phyloP scores from a whole-genome alignment of 1,140 invertebrate genomes.

The Nasonia vitripennis region DNA sequence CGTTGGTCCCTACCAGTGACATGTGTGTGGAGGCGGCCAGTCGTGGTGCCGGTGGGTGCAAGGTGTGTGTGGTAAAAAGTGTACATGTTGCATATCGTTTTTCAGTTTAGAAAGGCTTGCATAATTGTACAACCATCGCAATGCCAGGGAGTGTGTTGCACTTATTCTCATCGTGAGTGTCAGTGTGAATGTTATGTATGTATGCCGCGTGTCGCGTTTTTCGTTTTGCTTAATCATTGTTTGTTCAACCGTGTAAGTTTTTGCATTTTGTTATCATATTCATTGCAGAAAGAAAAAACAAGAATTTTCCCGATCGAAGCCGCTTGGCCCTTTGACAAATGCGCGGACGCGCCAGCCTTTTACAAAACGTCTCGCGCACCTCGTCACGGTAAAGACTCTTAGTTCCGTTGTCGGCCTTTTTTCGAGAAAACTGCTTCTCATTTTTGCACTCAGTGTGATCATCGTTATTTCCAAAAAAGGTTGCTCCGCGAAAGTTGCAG shows the following conservation, averaged over 20 bases:
- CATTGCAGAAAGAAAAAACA: constrained; percentile 66
- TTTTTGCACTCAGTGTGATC: neutral
- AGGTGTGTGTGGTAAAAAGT: constrained; percentile 62
- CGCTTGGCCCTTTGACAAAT: constrained; percentile 42
- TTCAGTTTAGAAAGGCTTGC: constrained; percentile 56
- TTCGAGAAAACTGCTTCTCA: neutral
- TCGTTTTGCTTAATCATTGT: constrained; percentile 1
- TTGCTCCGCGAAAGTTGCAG: neutral
- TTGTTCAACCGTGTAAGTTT: constrained; percentile 14
- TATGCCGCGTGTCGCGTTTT: constrained; percentile 57
- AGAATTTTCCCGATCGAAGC: constrained; percentile 68
- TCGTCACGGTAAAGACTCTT: neutral
- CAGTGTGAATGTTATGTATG: constrained; percentile 61
- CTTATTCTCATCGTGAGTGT: constrained; percentile 58
- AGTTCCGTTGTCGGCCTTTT: neutral
- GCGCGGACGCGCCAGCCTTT: constrained; percentile 42
- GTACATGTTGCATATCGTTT: constrained; percentile 50
- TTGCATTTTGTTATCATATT: constrained; percentile 43
- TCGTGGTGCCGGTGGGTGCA: constrained; percentile 63
- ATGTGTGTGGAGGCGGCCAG: constrained; percentile 52
- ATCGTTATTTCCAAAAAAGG: neutral
- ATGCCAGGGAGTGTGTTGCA: constrained; percentile 59
- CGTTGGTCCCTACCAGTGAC: constrained; percentile 60
- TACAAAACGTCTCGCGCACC: constrained; percentile 53
- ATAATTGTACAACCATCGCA: constrained; percentile 68